Evolutionary conservation across 2,113 vertebrate species (phyloP), one percentile per base, ranked within the genome.

Genomic region (Rhinopomastus cyanomelas): DNA sequence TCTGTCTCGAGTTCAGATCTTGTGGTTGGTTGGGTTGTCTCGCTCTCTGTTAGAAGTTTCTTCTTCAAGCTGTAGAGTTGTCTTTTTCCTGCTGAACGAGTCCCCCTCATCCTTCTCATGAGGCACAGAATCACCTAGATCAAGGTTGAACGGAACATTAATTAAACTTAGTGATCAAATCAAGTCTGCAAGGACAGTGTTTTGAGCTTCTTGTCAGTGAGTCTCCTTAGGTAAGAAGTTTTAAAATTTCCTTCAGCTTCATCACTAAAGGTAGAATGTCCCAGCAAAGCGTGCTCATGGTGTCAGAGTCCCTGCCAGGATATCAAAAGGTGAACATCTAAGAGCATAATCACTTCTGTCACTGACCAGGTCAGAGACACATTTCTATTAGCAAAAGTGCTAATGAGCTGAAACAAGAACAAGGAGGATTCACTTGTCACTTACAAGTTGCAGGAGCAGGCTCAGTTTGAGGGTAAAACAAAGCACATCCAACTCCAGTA

Each of bases 301-400:
- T 59, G 76, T 90, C 51, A 59, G 55, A 81, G 36, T 90, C 65
- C 92, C 89, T 95, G 92, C 88, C 65, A 95, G 62, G 90, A 85
- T 87, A 90, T 85, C 81, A 96, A 95, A 91, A 93, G 84, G 80
- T 88, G 85, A 82, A 94, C 88, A 95, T 94, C 84, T 80, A 92
- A 95, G 89, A 95, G 80, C 73, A 75, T 94, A 93, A 90, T 96
- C 86, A 94, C 93, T 96, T 42, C 39, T 42, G 39, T 42, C 11
- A 12, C 39, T 42, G 39, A 42, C 39, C 39, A 42, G 39, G 39
- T 42, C 39, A 42, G 39, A 15, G 39, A 15, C 39, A 42, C 11
- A 42, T 42, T 42, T 42, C 39, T 42, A 42, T 42, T 42, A 42
- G 39, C 39, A 42, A 42, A 42, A 12, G 39, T 42, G 39, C 39